Conservation (phyloP, 2,797 vertebrate species). For the Oophaga sylvatica region DNA sequence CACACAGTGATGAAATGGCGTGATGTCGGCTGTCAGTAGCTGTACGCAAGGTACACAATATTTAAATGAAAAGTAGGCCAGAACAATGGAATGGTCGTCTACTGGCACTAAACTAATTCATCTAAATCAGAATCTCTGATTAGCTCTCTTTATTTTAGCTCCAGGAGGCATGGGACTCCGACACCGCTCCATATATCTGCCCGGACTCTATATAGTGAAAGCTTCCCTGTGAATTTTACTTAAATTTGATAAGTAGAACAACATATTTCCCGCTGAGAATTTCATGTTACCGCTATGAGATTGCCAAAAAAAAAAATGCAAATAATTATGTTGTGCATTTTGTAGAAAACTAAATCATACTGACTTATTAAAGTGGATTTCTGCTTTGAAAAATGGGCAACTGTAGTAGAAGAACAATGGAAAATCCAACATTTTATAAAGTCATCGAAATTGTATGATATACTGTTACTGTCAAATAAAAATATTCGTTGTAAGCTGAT, state of each 20-base stretch:
- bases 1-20: neutral
- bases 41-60: constrained; percentile 54
- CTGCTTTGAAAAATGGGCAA: constrained; percentile 25
- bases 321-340: constrained; percentile 61
- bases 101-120: constrained; percentile 67
- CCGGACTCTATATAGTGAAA: constrained; percentile 15
- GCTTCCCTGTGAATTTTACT: constrained; percentile 60
- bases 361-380: constrained; percentile 23
- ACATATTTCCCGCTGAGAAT: constrained; percentile 64
- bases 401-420: neutral
- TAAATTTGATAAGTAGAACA: constrained; percentile 69
- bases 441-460: neutral
- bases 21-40: constrained; percentile 27
- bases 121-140: constrained; percentile 72
- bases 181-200: constrained; percentile 62
- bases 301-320: constrained; percentile 53
- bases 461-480: neutral
- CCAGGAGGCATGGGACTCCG: constrained; percentile 61
- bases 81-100: constrained; percentile 63
- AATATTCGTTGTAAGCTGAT: no score
- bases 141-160: constrained; percentile 64
- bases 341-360: constrained; percentile 64
- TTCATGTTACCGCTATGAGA: constrained; percentile 61
- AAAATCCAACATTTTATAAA: neutral
- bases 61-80: constrained; percentile 66